These are phyloP conservation scores for Sebastiscus tertius DNA, from an alignment of 2,797 vertebrate genomes.

Conservation along the genomic window DNA sequence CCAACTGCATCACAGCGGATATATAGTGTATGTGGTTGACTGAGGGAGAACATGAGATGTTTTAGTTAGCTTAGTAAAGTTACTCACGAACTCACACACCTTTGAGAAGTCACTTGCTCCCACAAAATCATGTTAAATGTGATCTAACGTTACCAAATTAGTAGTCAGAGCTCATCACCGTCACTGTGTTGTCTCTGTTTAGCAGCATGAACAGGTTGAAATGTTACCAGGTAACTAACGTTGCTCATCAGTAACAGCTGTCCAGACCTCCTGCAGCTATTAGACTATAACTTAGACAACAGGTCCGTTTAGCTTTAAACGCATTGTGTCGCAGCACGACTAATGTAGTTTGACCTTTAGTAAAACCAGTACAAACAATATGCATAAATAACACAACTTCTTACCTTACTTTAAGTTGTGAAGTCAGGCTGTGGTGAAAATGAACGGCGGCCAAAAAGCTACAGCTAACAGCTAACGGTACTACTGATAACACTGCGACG, in stretches of 20 bases:
- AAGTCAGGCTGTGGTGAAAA: not conserved
- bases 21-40: not conserved
- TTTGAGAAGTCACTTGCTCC: not conserved
- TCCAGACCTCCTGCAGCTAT: not conserved
- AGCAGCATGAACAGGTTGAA: not conserved
- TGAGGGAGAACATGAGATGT: not conserved
- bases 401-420: not conserved
- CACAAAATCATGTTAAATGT: not conserved
- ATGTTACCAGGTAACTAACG: not conserved
- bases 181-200: not conserved
- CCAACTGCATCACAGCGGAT: not conserved
- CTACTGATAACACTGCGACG: not conserved
- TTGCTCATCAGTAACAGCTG: not conserved
- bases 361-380: not conserved
- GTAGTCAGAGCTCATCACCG: too few relatives aligned
- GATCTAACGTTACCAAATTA: not conserved
- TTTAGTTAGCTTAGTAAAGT: not conserved
- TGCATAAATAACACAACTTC: fast-evolving
- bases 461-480: not conserved
- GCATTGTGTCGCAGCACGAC: not conserved
- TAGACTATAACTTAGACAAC: not conserved
- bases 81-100: not conserved
- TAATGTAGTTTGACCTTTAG: fast-evolving
- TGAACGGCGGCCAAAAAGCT: too few relatives aligned
- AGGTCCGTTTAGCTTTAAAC: not conserved